Percentiles rank a stretch among this genome's conserved stretches.
Conservation (phyloP, 2,888 invertebrate genomes). For the Xylophagus ater region DNA sequence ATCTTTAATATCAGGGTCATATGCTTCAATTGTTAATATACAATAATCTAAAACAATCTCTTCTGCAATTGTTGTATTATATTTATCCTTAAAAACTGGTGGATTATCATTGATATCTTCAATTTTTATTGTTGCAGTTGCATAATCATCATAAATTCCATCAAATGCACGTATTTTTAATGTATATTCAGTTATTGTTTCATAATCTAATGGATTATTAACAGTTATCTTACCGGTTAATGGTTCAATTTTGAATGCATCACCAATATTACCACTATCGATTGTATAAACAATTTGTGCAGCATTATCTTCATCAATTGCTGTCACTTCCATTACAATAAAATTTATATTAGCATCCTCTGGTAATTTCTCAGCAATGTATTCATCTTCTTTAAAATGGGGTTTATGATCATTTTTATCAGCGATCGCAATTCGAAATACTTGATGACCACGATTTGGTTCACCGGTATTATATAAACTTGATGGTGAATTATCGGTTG, state of each 20-base stretch:
- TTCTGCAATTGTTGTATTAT: conserved; percentile 63
- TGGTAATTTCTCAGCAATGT: conserved; percentile 60
- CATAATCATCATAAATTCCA: conserved; percentile 70
- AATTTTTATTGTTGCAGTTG: conserved; percentile 73
- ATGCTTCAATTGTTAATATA: conserved; percentile 59
- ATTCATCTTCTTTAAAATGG: conserved; percentile 64
- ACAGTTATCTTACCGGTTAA: conserved; percentile 78
- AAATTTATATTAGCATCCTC: conserved; percentile 78
- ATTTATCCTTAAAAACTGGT: conserved; percentile 65
- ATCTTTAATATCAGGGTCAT: conserved; percentile 77
- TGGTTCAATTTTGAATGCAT: conserved; percentile 76
- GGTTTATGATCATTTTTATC: conserved; percentile 96
- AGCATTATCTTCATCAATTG: conserved; percentile 79
- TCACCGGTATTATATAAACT: conserved; percentile 52
- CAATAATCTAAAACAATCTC: conserved; percentile 59
- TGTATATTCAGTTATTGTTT: conserved; percentile 71
- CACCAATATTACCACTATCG: conserved; percentile 70
- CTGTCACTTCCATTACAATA: conserved; percentile 77
- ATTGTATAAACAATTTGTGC: conserved; percentile 81
- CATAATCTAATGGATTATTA: conserved; percentile 68
- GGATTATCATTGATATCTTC: conserved; percentile 89
- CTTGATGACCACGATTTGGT: conserved; percentile 67
- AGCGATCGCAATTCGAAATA: conserved; percentile 81
- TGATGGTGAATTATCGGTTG: conserved; percentile 81
- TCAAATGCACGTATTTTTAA: conserved; percentile 76